Evolutionary conservation across 1,140 invertebrate species (phyloP).

Genomic region (Drosophila repletoides): DNA sequence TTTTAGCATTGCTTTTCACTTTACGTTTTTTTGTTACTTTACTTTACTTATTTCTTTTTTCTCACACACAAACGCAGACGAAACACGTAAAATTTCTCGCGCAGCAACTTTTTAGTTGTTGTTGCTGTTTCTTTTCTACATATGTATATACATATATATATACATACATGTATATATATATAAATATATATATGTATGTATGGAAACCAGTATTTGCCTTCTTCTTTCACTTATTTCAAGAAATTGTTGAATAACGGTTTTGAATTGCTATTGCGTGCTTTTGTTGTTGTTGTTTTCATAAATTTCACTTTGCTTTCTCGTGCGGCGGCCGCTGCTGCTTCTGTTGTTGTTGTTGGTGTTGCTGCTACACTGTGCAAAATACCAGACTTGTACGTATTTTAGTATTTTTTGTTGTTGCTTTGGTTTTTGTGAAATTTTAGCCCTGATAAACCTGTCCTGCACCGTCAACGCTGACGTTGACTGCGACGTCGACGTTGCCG

Average conservation of each 20-base stretch:
- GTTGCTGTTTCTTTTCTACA: constrained; percentile 52
- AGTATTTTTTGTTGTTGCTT: constrained; percentile 9
- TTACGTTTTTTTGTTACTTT: constrained; percentile 71
- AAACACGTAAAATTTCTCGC: constrained; percentile 70
- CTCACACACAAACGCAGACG: constrained; percentile 41
- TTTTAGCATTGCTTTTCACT: constrained; percentile 74
- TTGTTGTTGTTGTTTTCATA: constrained; percentile 50
- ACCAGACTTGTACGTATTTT: constrained; percentile 13
- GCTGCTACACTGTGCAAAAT: constrained; percentile 15
- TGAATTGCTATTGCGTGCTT: constrained; percentile 40
- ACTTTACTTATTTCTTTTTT: constrained; percentile 35
- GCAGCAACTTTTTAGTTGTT: constrained; percentile 67
- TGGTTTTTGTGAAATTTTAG: constrained; percentile 27
- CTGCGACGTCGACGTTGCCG: neutral
- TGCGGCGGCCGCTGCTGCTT: constrained; percentile 40
- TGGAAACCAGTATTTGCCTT: constrained; percentile 76
- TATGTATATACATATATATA: constrained; percentile 29
- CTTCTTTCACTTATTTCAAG: constrained; percentile 78
- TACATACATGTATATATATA: constrained; percentile 19
- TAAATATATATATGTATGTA: constrained; percentile 27
- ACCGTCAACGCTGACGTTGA: neutral
- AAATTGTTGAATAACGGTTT: constrained; percentile 79
- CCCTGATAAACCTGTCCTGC: constrained; percentile 44
- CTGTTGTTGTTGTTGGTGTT: constrained; percentile 28
- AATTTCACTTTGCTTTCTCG: constrained; percentile 80